These are phyloP conservation scores for Ephydatia muelleri DNA, from an alignment of 37 sponge, comb jelly and placozoan species.

Conservation along the genomic window DNA sequence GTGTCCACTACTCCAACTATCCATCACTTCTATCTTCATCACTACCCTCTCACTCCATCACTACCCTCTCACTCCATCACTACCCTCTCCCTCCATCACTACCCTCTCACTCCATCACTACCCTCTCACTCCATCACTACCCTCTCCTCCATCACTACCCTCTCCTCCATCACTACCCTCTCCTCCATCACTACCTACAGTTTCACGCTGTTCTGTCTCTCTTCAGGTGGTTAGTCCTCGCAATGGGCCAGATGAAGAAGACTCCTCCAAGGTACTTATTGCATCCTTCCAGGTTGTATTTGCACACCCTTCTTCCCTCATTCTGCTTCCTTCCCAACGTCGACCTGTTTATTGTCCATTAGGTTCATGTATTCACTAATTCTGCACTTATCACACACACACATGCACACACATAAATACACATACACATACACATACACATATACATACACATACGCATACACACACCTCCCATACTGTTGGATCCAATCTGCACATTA, in stretches of 20 bases:
- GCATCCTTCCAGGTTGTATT: neutral
- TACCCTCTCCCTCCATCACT: too few relatives aligned
- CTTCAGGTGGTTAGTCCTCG: neutral
- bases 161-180: neutral
- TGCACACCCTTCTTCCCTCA: neutral
- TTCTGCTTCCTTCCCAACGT: neutral
- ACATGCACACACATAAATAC: neutral
- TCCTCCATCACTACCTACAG: slow-evolving; percentile 10
- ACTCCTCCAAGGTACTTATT: neutral
- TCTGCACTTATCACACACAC: neutral
- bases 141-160: too few relatives aligned
- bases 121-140: too few relatives aligned
- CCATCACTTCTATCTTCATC: neutral
- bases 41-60: slow-evolving; percentile 14
- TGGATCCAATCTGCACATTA: neutral
- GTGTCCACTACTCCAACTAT: too few relatives aligned
- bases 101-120: too few relatives aligned
- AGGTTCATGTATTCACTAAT: neutral
- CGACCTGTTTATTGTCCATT: too few relatives aligned
- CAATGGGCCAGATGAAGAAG: neutral
- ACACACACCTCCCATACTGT: neutral
- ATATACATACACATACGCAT: neutral
- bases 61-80: too few relatives aligned
- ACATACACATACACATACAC: neutral
- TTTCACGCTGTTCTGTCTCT: slow-evolving; percentile 7